Conservation (phyloP, 2,888 invertebrate genomes). For the Seladonia tumulorum region DNA sequence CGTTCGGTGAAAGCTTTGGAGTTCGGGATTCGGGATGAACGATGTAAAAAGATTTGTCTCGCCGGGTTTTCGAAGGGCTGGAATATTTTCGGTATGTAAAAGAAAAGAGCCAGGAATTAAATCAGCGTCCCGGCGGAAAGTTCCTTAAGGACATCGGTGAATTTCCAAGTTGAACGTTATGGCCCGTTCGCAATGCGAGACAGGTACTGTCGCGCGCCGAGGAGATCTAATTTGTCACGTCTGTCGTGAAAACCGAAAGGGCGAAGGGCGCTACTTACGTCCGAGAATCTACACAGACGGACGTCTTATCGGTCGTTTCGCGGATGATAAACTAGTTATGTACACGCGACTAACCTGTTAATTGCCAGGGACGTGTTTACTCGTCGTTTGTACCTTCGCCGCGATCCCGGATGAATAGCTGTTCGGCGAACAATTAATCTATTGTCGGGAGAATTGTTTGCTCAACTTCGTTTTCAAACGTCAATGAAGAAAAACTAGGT, state of each 20-base stretch:
- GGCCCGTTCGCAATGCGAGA: not conserved
- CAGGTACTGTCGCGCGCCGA: not conserved
- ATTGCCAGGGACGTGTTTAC: not conserved
- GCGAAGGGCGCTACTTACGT: not conserved
- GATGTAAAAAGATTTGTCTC: not conserved
- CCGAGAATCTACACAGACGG: not conserved
- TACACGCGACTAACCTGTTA: not conserved
- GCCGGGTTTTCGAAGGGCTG: not conserved
- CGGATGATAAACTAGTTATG: not conserved
- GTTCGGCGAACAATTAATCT: not conserved
- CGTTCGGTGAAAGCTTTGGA: not conserved
- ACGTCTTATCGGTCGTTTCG: not conserved
- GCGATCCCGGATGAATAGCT: not conserved
- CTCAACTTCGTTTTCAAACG: not conserved
- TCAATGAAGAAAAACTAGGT: not conserved
- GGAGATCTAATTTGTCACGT: conserved; percentile 1
- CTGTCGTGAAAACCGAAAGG: not conserved
- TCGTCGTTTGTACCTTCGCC: not conserved
- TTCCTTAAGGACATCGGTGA: not conserved
- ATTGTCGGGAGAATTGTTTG: not conserved
- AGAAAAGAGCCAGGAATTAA: not conserved
- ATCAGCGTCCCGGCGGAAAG: not conserved
- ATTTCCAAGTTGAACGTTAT: not conserved
- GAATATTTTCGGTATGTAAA: not conserved
- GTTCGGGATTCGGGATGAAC: not conserved